Base-by-base conservation (phyloP, 35 echinoderm and acorn worm genomes). In the Heliocidaris tuberculata region DNA sequence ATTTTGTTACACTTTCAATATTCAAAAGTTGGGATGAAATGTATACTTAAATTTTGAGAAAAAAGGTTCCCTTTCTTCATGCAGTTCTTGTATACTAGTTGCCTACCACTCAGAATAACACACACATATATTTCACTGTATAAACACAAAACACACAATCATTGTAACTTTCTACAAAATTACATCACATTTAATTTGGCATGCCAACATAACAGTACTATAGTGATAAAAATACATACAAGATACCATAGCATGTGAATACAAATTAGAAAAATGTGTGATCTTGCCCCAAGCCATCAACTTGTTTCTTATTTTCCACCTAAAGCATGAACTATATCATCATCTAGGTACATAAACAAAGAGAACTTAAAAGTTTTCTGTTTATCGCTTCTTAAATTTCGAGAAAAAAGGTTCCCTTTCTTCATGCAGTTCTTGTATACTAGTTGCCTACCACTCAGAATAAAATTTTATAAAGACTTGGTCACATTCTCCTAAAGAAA, bases 191-290 rank as follows among this genome's bases (percentile, higher is more conserved):
- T 78, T 78, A 27, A 78, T 78, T 78, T 78, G 65, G 65, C 17
- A 27, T 78, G 65, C 2, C 65, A 78, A 78, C 65, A 78, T 78
- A 78, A 78, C 65, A 78, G 65, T 78, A 78, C 65, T 78, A 78
- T 78, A 78, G 65, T 78, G 65, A 78, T 78, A 78, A 78, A 78
- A 78, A 78, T 78, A 19, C 65, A n/a, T 78, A 78, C 65, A 78
- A 27, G 21, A 27, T 70, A 70, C 13, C 60, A 21, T 70, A 27
- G 16, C 16, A 70, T 27, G 24, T 70, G 60, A n/a, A 78, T 78
- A 78, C 65, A 78, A 78, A n/a, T 0, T 29, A 27, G 0, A n/a
- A 78, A 42, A 42, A 42, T 42, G 35, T 42, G 35, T 42, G 35
- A 42, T 42, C 35, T 42, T 42, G 35, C 35, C 35, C 35, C 35